Conservation (phyloP, 2,888 invertebrate genomes). For the Drosophila nr. fundita region DNA sequence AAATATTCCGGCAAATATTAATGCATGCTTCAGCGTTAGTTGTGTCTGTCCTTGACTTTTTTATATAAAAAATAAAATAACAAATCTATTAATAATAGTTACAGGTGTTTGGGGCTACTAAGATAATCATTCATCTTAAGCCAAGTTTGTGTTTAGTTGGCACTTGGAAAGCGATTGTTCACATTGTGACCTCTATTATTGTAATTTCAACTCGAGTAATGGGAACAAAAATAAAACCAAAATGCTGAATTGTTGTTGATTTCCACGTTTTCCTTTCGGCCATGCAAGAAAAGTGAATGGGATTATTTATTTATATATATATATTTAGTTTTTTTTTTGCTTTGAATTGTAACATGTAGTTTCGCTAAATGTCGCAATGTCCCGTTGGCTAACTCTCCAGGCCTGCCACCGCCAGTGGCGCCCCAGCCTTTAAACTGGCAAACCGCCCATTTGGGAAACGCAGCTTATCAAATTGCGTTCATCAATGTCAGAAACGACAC, state of each 20-base stretch:
- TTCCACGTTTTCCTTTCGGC: conserved; percentile 68
- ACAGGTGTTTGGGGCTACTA: conserved; percentile 25
- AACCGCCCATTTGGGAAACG: conserved; percentile 46
- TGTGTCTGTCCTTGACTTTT: conserved; percentile 34
- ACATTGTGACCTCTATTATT: conserved; percentile 26
- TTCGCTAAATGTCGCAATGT: conserved; percentile 71
- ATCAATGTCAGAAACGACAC: conserved; percentile 65
- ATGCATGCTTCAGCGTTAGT: conserved; percentile 7
- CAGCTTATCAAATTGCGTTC: conserved; percentile 63
- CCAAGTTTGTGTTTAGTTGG: conserved; percentile 9
- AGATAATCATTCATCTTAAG: conserved; percentile 23
- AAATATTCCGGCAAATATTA: background rate
- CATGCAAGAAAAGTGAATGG: conserved; percentile 70
- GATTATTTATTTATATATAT: conserved; percentile 11
- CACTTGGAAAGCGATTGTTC: conserved; percentile 32
- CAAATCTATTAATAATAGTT: conserved; percentile 18
- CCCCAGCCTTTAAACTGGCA: conserved; percentile 32
- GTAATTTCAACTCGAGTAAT: conserved; percentile 48
- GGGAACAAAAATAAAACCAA: conserved; percentile 34
- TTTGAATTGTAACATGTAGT: conserved; percentile 49
- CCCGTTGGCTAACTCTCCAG: conserved; percentile 23
- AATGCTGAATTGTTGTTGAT: conserved; percentile 55
- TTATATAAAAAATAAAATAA: background rate
- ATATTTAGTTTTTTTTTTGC: conserved; percentile 2
- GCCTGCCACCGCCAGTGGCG: conserved; percentile 32